Evolutionary conservation across 2,888 invertebrate genomes (phyloP), one percentile per base, ranked within the genome.

Genomic region (Ditylenchus weischeri): DNA sequence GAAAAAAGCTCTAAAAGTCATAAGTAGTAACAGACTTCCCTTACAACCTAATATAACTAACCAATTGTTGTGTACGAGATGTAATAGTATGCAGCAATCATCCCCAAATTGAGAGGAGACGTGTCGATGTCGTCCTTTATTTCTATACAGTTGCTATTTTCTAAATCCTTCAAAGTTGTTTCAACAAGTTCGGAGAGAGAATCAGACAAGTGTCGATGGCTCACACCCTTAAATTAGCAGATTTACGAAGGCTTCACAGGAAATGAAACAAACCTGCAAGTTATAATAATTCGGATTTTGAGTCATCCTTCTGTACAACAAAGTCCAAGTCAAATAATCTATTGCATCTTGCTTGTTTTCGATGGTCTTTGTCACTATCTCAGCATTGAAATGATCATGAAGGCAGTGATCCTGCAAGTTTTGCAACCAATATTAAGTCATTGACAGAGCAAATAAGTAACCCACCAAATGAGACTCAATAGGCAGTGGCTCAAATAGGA

Each of bases 201-300:
- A 86, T 99, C 98, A 0, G 95, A 96, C 63, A 99, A 86, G 86
- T 98, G 96, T 62, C 96, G 68, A 68, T 77, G 74, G 0, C 94
- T 91, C 0, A 95, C 70, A 35, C 70, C 91, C 65, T 70, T 47
- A 43, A 59, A 15, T 36, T 13, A 50, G 19, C 15, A 57, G 57
- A 18, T 43, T 57, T 54, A 29, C 4, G 48, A 48, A 7, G 58
- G 36, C 11, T 13, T 57, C 8, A 11, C 13, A 23, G 21, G 13
- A 54, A 50, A 69, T 11, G 1, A 47, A 38, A 21, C 51, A 78
- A 79, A 86, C 87, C 78, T 96, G 95, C 59, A 98, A 86, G 83
- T 94, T 95, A 85, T 99, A 99, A 83, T 99, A 99, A 85, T 99
- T 99, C 0, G 98, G 98, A 86, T 99, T 99, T 86, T 96, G 95